Evolutionary conservation across 2,888 invertebrate species (phyloP).

Genomic region (Cheiracanthium punctorium): DNA sequence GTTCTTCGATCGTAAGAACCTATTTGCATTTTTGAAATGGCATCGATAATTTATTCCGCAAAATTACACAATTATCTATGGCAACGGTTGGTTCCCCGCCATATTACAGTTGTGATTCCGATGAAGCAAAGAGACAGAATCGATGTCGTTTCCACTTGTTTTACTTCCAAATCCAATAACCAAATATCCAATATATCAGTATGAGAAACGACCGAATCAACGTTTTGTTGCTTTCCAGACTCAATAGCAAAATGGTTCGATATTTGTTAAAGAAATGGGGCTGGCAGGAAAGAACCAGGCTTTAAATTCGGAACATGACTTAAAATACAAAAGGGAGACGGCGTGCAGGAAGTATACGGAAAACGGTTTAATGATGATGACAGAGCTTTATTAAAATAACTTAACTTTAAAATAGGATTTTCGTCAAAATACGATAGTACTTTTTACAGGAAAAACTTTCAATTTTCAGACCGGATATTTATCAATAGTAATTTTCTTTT

Average conservation of each 20-base stretch:
- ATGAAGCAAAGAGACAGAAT: constrained; percentile 26
- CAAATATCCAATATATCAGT: constrained; percentile 36
- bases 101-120: constrained; percentile 46
- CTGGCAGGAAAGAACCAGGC: background rate
- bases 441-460: no score
- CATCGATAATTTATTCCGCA: constrained; percentile 40
- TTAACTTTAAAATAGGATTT: no score
- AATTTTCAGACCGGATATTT: no score
- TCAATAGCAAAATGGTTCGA: background rate
- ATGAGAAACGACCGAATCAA: constrained; percentile 39
- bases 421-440: no score
- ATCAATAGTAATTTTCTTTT: no score
- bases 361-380: no score
- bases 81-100: constrained; percentile 32
- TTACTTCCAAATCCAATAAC: constrained; percentile 54
- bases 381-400: no score
- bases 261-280: background rate
- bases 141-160: constrained; percentile 52
- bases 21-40: constrained; percentile 3
- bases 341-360: no score
- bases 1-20: background rate
- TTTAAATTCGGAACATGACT: background rate
- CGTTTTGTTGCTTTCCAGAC: constrained; percentile 3
- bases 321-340: no score
- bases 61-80: constrained; percentile 50